Conservation (phyloP, 2,797 vertebrate species). For the Pogonophryne albipinna region DNA sequence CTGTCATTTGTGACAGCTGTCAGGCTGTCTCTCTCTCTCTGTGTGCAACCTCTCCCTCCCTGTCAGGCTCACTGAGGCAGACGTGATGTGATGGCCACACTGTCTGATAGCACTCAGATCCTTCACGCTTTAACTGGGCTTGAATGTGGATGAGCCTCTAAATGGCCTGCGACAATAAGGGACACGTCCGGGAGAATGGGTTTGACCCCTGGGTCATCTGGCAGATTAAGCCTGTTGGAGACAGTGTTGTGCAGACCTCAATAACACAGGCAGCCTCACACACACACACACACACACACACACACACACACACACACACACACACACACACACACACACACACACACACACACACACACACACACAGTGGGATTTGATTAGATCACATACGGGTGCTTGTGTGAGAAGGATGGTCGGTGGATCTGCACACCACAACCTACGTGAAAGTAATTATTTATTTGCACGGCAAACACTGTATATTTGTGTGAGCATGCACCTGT, state of each 20-base stretch:
- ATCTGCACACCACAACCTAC: slow-evolving; percentile 4
- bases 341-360: no score
- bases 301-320: no score
- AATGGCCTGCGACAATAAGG: slow-evolving; percentile 82
- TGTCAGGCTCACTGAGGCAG: slow-evolving; percentile 76
- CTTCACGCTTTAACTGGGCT: slow-evolving; percentile 79
- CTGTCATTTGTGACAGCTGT: slow-evolving; percentile 79
- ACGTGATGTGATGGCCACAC: slow-evolving; percentile 79
- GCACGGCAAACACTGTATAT: not conserved
- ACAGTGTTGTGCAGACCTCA: slow-evolving; percentile 47
- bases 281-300: slow-evolving; percentile 45
- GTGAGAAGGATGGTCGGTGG: not conserved
- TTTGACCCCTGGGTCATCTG: slow-evolving; percentile 82
- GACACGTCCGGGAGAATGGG: slow-evolving; percentile 81
- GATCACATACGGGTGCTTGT: slow-evolving; percentile 11
- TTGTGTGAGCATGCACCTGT: slow-evolving; percentile 37
- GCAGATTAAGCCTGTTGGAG: slow-evolving; percentile 77
- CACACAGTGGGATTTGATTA: slow-evolving; percentile 55
- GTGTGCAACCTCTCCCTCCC: slow-evolving; percentile 62
- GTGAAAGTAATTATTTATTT: slow-evolving; percentile 42
- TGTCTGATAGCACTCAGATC: slow-evolving; percentile 78
- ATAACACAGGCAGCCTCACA: slow-evolving; percentile 43
- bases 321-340: no score
- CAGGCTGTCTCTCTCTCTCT: slow-evolving; percentile 36
- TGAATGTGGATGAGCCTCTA: slow-evolving; percentile 82